Base-by-base conservation (phyloP, 2,797 vertebrate genomes). In the Mallotus villosus region DNA sequence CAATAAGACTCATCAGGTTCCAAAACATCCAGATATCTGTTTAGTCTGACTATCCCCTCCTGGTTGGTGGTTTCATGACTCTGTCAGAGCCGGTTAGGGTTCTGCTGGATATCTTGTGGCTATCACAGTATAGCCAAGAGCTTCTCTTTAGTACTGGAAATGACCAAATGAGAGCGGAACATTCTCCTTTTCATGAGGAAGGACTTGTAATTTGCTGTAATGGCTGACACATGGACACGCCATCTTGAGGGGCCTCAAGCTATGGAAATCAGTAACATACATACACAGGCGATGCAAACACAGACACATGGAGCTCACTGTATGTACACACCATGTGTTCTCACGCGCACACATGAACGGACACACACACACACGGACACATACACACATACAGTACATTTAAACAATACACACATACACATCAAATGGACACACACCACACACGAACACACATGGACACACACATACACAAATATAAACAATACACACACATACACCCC, bases 201-300 rank as follows among this genome's bases (percentile, higher is more conserved):
- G 77, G 82, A 86, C 88, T 91, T 86, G 81, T 86, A 92, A 92
- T 90, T 92, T 86, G 76, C 87, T 67, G 49, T 92, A 92, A 92
- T 92, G 82, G 88, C 83, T 88, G 89, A 91, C 91, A 92, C 84
- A 89, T 91, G 90, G 88, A 85, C 27, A 17, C 14, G n/a, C 72
- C 87, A 83, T 84, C 77, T 53, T 68, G 51, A 49, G 75, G 75
- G 81, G 16, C 85, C 86, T 77, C 78, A 57, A 75, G 85, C 85
- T 63, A 80, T 84, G 85, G 85, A 87, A 85, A 85, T 78, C 76
- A 58, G 61, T 67, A 79, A 32, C 73, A 12, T 64, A 75, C 69
- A n/a, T 57, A 2, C 67, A 49, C 81, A 84, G 67, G 25, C 68
- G 73, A 55, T 41, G 37, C 22, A 53, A 37, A 63, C 67, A 46